A percentile compares a stretch with the other conserved stretches of the same genome.
Conservation (phyloP, 2,888 invertebrate genomes). For the Altica lythri region DNA sequence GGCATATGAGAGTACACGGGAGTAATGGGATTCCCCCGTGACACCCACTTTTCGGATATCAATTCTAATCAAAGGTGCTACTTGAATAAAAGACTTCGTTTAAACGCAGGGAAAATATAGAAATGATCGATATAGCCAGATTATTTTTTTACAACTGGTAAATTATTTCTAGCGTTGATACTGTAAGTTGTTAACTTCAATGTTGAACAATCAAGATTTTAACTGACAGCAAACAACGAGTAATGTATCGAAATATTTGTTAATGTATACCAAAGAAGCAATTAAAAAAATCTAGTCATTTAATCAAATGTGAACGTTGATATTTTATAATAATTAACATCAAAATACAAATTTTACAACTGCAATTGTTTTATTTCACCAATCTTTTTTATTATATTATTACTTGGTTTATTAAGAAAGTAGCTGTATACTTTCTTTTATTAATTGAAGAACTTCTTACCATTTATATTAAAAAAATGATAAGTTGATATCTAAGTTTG, state of each 20-base stretch:
- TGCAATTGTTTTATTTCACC: not conserved
- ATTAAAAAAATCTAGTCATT: slow-evolving; percentile 44
- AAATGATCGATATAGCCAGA: no score
- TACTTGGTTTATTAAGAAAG: no score
- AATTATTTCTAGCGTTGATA: no score
- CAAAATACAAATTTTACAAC: not conserved
- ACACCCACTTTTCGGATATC: slow-evolving; percentile 37
- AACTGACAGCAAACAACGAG: slow-evolving; percentile 34
- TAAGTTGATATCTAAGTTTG: no score
- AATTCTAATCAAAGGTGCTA: slow-evolving; percentile 16
- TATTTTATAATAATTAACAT: slow-evolving; percentile 42
- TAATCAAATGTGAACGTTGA: slow-evolving; percentile 41
- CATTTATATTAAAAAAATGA: no score
- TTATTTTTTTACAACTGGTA: no score
- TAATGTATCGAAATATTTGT: slow-evolving; percentile 31
- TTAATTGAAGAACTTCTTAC: no score
- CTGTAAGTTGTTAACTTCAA: no score
- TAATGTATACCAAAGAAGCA: slow-evolving; percentile 34
- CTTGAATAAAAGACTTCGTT: not conserved
- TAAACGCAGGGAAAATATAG: not conserved
- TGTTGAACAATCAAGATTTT: no score
- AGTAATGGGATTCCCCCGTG: slow-evolving; percentile 46
- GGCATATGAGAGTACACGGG: slow-evolving; percentile 98
- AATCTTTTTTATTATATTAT: no score
- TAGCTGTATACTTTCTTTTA: no score